Base-by-base conservation (phyloP, 2,888 invertebrate species). In the Agrotis segetum region DNA sequence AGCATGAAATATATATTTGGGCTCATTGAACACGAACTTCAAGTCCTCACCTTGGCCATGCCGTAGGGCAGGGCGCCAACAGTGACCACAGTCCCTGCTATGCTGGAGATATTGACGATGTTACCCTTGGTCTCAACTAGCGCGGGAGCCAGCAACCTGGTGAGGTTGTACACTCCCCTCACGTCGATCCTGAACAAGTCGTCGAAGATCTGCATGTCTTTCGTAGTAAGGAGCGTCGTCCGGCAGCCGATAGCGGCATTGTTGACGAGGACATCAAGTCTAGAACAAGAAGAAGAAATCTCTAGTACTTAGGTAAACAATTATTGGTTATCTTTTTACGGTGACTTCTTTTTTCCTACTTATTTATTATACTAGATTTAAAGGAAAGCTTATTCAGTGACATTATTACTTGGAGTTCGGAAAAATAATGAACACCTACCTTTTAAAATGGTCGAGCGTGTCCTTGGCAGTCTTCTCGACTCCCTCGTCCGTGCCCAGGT, bases 21-120 rank as follows among this genome's bases (percentile, higher is more conserved):
- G 17, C 13, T 4, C 53, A 55, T 21, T 21, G 13, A 55, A 40
- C 21, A 55, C 19, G 1, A 24, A 24, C 24, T 24, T 34, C 21
- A 17, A 40, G 7, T 19, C 34, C 55, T 40, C 14, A 82, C 97
- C 96, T 99, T 99, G 3, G 99, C 98, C 96, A 99, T 98, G 83
- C 97, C 97, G 89, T 99, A 99, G 0, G 99, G 98, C 77, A 99
- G 91, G 9, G 98, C 97, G 11, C 98, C 98, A 3, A 98, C 97
- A 87, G 98, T 98, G 74, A 99, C 97, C 87, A 98, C 95, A 17
- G 98, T 94, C 0, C 71, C 91, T 0, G 82, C 96, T 6, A 98
- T 97, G 87, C 98, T 98, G 53, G 98, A 98, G 1, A 98, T 97
- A 89, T 98, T 98, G 2, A 98, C 97, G 79, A 98, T 97, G 77